phyloP scores from a whole-genome alignment of 2,888 invertebrate genomes.

The Leucophenga maculata region DNA sequence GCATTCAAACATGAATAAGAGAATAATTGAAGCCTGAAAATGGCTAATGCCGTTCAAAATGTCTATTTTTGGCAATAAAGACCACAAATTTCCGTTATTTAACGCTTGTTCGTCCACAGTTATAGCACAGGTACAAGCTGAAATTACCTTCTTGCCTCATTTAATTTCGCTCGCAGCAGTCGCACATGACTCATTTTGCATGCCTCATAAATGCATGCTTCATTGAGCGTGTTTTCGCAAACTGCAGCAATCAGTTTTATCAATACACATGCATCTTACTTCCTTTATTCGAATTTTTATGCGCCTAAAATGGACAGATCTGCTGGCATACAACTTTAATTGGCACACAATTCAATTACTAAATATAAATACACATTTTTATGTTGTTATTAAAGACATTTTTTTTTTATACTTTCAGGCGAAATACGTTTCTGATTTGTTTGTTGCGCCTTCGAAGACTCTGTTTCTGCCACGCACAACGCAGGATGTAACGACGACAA shows the following conservation, averaged over 20 bases:
- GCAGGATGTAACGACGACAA: conserved; percentile 59
- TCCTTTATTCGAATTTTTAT: too few species aligned
- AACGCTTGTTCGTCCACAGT: too few species aligned
- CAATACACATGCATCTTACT: too few species aligned
- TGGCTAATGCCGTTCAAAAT: too few species aligned
- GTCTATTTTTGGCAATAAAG: too few species aligned
- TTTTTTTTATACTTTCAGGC: conserved; percentile 60
- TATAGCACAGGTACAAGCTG: not conserved
- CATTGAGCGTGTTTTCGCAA: conserved; percentile 25
- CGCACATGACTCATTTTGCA: conserved; percentile 24
- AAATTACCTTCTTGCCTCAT: not conserved
- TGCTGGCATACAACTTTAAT: not conserved
- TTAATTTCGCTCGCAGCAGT: conserved; percentile 1
- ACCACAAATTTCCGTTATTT: too few species aligned
- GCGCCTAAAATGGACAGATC: too few species aligned
- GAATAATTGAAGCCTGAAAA: too few species aligned
- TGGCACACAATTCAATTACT: not conserved
- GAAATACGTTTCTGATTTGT: conserved; percentile 70
- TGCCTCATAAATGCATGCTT: conserved; percentile 44
- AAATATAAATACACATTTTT: not conserved
- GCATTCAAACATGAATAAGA: too few species aligned
- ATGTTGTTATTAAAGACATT: conserved; percentile 4
- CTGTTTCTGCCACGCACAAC: conserved; percentile 59
- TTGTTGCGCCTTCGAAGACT: conserved; percentile 50
- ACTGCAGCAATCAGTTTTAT: not conserved